Percentiles rank a stretch among this genome's conserved stretches.
Evolutionary conservation across 2,113 vertebrate species (phyloP).

Genomic region (Hippocampus abdominalis): DNA sequence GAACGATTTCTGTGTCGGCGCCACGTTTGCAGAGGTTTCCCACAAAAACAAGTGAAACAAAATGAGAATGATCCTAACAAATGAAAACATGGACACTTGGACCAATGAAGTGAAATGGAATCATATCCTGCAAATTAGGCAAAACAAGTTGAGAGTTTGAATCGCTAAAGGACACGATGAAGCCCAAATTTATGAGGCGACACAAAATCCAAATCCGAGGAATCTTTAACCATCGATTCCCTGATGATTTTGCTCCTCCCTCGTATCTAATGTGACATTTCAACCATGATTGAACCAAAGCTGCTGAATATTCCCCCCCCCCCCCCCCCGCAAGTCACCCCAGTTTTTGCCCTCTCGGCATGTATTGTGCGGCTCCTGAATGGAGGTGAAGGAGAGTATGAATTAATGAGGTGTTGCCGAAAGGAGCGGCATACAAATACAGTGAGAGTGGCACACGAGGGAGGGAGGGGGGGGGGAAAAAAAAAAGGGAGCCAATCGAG

Average conservation of each 20-base stretch:
- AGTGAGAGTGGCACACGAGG: conserved; percentile 51
- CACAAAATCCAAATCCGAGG: neutral
- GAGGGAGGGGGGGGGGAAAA: conserved; percentile 48
- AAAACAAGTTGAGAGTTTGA: neutral
- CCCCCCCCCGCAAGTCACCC: conserved; percentile 50
- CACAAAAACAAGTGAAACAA: too few relatives aligned
- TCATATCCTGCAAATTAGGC: neutral
- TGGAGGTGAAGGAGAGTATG: conserved; percentile 65
- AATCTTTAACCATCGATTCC: too few relatives aligned
- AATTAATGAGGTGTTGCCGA: conserved; percentile 73
- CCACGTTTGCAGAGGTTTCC: too few relatives aligned
- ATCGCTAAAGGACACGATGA: neutral
- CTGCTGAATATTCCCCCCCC: conserved; percentile 54
- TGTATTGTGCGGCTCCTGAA: conserved; percentile 68
- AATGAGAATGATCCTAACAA: too few relatives aligned
- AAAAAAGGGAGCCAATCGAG: conserved; percentile 41
- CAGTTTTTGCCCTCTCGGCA: conserved; percentile 57
- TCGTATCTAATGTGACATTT: conserved; percentile 23
- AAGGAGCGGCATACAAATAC: conserved; percentile 72
- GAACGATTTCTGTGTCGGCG: too few relatives aligned
- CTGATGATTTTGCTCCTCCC: neutral
- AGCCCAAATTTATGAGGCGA: neutral
- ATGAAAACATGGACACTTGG: too few relatives aligned
- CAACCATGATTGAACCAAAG: conserved; percentile 53
- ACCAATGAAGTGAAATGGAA: neutral